Evolutionary conservation across 1,140 invertebrate species (phyloP).

Genomic region (Orius insidiosus): DNA sequence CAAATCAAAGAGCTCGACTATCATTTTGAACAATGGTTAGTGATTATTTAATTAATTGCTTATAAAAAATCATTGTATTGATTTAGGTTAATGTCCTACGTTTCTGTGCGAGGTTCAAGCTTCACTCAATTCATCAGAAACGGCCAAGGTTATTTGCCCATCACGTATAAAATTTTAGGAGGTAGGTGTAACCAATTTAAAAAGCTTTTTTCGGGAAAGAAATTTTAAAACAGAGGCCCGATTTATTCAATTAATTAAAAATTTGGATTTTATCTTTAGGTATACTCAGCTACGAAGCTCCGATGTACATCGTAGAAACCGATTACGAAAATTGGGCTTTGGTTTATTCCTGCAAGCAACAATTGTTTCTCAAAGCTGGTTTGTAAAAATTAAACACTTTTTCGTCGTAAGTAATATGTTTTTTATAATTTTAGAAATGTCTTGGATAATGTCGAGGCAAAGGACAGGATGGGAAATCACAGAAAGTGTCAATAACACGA

Average conservation of each 20-base stretch:
- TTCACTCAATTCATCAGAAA: too few species aligned
- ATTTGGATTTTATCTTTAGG: not conserved
- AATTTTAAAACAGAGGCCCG: not conserved
- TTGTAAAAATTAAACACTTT: not conserved
- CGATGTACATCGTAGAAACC: not conserved
- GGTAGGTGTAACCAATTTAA: too few species aligned
- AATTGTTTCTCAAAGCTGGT: slow-evolving; percentile 1
- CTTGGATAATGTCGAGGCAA: not conserved
- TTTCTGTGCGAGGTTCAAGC: too few species aligned
- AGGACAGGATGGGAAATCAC: not conserved
- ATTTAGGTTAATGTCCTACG: too few species aligned
- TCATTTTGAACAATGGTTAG: too few species aligned
- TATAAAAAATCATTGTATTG: too few species aligned
- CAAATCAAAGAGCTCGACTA: not conserved
- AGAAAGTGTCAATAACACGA: not conserved
- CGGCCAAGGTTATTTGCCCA: too few species aligned
- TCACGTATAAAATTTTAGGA: too few species aligned
- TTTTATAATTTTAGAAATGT: slow-evolving; percentile 1
- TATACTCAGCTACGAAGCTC: not conserved
- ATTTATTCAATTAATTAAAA: not conserved
- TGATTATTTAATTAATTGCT: too few species aligned
- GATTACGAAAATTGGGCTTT: slow-evolving; percentile 5
- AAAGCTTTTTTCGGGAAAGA: not conserved
- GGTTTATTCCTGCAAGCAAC: not conserved
- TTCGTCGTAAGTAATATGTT: not conserved